A percentile compares a stretch with the other conserved stretches of the same genome.
phyloP scores from a whole-genome alignment of 2,113 vertebrate genomes.

The Agapornis roseicollis region DNA sequence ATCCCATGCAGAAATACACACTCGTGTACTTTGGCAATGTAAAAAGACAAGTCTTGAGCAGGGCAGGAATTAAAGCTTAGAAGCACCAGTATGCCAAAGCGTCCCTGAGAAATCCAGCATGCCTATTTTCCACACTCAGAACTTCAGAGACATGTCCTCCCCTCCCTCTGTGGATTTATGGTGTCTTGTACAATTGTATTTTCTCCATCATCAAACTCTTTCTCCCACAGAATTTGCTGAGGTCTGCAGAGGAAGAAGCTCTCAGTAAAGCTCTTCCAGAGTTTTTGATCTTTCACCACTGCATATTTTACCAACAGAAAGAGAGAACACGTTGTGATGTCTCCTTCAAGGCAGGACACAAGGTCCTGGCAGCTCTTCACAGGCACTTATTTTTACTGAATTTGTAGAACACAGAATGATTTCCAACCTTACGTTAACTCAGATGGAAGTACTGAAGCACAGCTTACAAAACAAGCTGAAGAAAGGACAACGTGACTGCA shows the following conservation, averaged over 20 bases:
- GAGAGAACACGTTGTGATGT: rapidly evolving
- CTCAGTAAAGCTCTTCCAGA: background rate
- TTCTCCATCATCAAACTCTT: background rate
- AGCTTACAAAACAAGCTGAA: background rate
- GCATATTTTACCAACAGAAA: background rate
- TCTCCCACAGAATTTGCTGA: background rate
- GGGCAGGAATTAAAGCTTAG: background rate
- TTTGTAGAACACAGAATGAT: background rate
- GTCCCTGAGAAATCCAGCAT: background rate
- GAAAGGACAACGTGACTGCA: background rate
- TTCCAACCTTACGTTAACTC: background rate
- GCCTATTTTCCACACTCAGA: background rate
- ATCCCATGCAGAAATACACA: background rate
- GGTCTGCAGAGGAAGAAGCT: background rate
- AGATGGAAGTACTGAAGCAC: background rate
- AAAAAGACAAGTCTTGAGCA: background rate
- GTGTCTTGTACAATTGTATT: background rate
- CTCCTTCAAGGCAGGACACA: background rate
- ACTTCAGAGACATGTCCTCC: background rate
- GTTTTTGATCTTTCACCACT: background rate
- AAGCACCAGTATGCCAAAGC: background rate
- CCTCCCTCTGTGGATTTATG: background rate
- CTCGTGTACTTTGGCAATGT: background rate
- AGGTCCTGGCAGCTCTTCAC: background rate
- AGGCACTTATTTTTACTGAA: background rate